These are phyloP conservation scores for Nylanderia fulva DNA, from an alignment of 1,140 invertebrate species.

Conservation along the genomic window DNA sequence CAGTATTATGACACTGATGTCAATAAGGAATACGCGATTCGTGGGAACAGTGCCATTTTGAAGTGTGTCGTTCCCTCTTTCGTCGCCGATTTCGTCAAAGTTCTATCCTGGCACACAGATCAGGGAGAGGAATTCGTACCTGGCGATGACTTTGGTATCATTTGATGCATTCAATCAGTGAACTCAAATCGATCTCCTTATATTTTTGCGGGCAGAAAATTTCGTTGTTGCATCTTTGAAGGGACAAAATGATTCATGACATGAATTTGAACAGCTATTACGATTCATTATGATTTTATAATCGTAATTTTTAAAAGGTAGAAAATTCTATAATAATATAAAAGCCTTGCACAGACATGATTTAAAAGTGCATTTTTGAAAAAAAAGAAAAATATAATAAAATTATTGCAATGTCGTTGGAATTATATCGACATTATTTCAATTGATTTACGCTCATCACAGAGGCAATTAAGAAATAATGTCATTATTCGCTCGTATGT, in stretches of 20 bases:
- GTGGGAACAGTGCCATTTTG: conserved; percentile 95
- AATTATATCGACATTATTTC: neutral
- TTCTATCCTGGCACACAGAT: conserved; percentile 95
- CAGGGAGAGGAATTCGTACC: conserved; percentile 90
- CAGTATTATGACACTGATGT: conserved; percentile 95
- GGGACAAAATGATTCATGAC: neutral
- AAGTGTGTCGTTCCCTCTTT: conserved; percentile 97
- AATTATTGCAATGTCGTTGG: neutral
- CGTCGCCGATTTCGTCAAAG: conserved; percentile 95
- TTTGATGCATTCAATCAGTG: neutral
- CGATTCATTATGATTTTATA: neutral
- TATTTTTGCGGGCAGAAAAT: conserved; percentile 61
- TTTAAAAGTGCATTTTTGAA: neutral
- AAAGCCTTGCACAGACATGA: neutral
- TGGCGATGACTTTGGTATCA: conserved; percentile 88
- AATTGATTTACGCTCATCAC: conserved; percentile 1
- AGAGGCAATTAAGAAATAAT: conserved; percentile 33
- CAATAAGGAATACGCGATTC: conserved; percentile 96
- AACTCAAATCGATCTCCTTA: neutral
- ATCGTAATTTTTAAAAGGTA: neutral
- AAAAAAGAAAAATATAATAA: neutral
- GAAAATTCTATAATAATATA: neutral
- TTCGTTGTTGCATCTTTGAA: conserved; percentile 41
- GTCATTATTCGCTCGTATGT: conserved; percentile 14
- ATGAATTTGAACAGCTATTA: neutral